phyloP scores from a whole-genome alignment of 2,113 vertebrate genomes.

The Probosciger aterrimus region DNA sequence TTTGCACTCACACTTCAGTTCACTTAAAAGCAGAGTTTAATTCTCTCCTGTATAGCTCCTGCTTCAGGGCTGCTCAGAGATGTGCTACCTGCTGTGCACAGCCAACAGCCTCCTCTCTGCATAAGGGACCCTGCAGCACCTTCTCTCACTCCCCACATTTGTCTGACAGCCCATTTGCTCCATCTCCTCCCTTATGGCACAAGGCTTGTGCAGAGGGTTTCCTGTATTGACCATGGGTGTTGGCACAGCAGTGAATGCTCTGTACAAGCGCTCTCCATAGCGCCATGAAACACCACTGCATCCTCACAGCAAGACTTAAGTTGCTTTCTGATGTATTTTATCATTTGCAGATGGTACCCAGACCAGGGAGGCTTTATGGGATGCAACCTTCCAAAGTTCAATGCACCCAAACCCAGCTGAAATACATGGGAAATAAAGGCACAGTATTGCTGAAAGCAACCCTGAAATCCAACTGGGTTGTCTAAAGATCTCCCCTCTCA shows the following conservation, averaged over 20 bases:
- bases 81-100: accelerated
- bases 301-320: too few relatives aligned
- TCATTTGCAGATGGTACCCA: accelerated
- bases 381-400: neutral
- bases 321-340: accelerated
- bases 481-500: neutral
- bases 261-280: accelerated
- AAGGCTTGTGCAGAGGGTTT: accelerated
- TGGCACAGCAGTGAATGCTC: accelerated
- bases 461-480: neutral
- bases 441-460: neutral
- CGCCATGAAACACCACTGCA: accelerated
- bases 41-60: neutral
- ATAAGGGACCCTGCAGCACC: neutral
- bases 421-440: neutral
- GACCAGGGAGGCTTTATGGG: neutral
- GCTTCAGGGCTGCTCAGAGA: neutral
- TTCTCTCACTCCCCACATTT: accelerated
- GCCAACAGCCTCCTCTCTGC: neutral
- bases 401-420: neutral
- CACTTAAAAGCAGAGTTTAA: neutral
- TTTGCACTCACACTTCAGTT: neutral
- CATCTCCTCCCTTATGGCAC: accelerated
- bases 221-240: accelerated
- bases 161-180: neutral